A percentile compares a stretch with the other conserved stretches of the same genome.
Conservation (phyloP, 2,797 vertebrate genomes). For the Pantherophis alleghaniensis region DNA sequence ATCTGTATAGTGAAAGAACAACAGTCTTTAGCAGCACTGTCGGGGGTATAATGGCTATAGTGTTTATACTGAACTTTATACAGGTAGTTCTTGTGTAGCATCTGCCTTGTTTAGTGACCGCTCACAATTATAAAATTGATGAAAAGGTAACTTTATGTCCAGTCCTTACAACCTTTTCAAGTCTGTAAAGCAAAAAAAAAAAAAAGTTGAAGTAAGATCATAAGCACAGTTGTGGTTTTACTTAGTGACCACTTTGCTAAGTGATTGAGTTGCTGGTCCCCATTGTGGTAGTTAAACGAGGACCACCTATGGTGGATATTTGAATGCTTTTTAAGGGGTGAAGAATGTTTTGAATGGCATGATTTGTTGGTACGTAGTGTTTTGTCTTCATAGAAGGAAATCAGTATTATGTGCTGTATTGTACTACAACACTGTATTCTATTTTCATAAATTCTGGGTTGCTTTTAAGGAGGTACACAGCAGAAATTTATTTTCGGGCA, state of each 20-base stretch:
- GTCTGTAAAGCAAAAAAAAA: background rate
- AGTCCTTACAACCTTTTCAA: background rate
- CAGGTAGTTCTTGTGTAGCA: background rate
- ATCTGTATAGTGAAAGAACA: background rate
- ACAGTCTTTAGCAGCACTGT: background rate
- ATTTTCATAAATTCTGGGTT: background rate
- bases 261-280: background rate
- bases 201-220: background rate
- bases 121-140: background rate
- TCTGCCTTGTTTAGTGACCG: background rate
- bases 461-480: background rate
- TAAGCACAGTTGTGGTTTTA: background rate
- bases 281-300: background rate
- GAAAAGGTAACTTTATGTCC: background rate
- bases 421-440: background rate
- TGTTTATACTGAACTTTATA: background rate
- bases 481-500: background rate
- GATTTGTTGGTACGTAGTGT: background rate
- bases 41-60: background rate
- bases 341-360: fast-evolving
- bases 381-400: background rate
- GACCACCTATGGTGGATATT: background rate
- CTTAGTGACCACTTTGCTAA: background rate
- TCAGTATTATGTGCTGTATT: background rate
- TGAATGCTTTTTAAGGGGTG: background rate